Base-by-base conservation (phyloP, 2,888 invertebrate species). In the Exocentrus adspersus region DNA sequence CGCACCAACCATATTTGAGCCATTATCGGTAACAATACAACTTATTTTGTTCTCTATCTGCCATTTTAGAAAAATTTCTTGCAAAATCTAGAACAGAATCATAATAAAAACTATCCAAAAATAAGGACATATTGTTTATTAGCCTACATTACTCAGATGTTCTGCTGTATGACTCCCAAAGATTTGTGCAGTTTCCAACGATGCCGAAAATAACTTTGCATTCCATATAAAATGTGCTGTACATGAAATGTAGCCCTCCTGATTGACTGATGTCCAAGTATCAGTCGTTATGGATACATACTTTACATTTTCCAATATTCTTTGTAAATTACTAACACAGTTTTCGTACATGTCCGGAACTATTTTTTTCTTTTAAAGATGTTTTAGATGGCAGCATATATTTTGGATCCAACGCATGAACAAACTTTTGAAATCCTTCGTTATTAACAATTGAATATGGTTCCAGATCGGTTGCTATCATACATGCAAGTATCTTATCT, bases 331-430 rank as follows among this genome's bases (percentile, higher is more conserved):
- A 52, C 17, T 6, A n/a, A 1, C 37, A 14, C 10, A 10, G 37
- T 32, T 52, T 52, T 52, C 37, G 10, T 52, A 52, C 16, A 30
- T 32, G 17, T 32, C 37, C 2, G 52, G 52, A 30, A 52, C 17
- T 37, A 52, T 10, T 52, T 52, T n/a, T 52, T 37, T 51, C 51
- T 30, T 52, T 52, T 2, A 52, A 28, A 37, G 28, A 52, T 3
- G 37, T 52, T 9, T 30, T 52, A 4, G 52, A 37, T 17, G 52
- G 52, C 6, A 52, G 32, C 10, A 41, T 30, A 17, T 52, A 52
- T 19, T 41, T 52, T 20, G 37, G 41, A 19, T 14, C 32, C 10
- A 52, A 37, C 1, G 16, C 52, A 37, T 52, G 7, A 2, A 52
- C 10, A 37, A 17, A 52, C 19, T 52, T 30, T 37, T 16, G 16